These are phyloP conservation scores for Mionectes olivaceus DNA, from an alignment of 2,797 vertebrate genomes.

Conservation along the genomic window DNA sequence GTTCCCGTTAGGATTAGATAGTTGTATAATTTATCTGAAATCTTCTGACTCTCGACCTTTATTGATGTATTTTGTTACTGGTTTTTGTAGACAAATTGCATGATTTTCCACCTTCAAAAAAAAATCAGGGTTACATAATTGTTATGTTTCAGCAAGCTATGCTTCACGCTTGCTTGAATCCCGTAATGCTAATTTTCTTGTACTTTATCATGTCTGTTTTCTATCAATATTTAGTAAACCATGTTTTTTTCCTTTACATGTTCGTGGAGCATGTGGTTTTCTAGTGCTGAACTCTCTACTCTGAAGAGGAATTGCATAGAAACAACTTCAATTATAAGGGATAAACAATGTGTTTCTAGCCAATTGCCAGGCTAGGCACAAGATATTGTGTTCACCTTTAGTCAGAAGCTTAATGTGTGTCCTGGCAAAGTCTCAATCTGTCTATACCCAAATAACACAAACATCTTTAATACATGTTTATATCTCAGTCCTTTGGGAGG, in stretches of 20 bases:
- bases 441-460: background rate
- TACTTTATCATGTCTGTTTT: background rate
- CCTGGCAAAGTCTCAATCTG: background rate
- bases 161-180: background rate
- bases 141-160: background rate
- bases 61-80: background rate
- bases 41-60: background rate
- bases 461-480: background rate
- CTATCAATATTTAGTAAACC: background rate
- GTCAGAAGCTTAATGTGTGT: background rate
- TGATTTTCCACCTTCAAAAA: background rate
- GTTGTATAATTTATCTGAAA: background rate
- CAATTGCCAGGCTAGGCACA: accelerated
- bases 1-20: background rate
- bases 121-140: background rate
- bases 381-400: background rate
- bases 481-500: background rate
- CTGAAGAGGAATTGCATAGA: background rate
- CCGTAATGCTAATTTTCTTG: background rate
- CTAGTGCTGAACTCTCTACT: background rate
- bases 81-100: background rate
- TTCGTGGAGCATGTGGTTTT: background rate
- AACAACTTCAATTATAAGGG: background rate
- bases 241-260: background rate
- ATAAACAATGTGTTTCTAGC: background rate